Base-by-base conservation (phyloP, 2,113 vertebrate genomes). In the Coptodon rendalli region DNA sequence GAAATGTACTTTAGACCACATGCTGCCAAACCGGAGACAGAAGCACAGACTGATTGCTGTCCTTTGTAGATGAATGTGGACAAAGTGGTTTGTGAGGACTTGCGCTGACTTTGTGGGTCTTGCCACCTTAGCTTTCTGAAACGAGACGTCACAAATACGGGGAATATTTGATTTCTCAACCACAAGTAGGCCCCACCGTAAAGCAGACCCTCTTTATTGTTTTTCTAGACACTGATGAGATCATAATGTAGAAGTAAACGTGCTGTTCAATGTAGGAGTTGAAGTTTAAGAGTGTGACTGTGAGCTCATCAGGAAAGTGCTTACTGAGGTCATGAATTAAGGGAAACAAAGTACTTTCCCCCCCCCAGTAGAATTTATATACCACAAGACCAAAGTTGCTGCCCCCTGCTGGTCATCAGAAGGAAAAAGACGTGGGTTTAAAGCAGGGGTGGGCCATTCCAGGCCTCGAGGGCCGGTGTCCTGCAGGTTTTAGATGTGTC, bases 391-490 rank as follows among this genome's bases (percentile, higher is more conserved):
- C 22, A 29, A 24, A 17, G 8, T 45, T 17, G 22, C 22, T 6
- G 22, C 68, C 14, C 68, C 8, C 40, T 73, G 22, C 8, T 29
- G 68, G 68, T 9, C 22, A 17, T 73, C 9, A 16, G 68, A 17
- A 45, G 22, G 22, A 9, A 24, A 24, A 43, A 14, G 12, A 61
- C 13, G 7, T 43, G 8, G 22, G 12, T 27, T 63, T 63, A 19
- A 63, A 63, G 16, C 59, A 63, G 59, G 59, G 29, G 2, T 34
- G 1, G 1, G 0, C 59, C 34, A 19, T 1, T 34, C 16, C 29
- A 19, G 9, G 2, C 59, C 0, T 61, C 1, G 29, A 3, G 16
- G 57, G 16, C 14, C 0, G 1, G 57, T 34, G 57, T 61, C 8
- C 57, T 31, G 27, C 29, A 10, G 29, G 16, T 61, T 61, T 61